Evolutionary conservation across 2,797 vertebrate genomes (phyloP), one percentile per base, ranked within the genome.

Genomic region (Gambelia wislizenii): DNA sequence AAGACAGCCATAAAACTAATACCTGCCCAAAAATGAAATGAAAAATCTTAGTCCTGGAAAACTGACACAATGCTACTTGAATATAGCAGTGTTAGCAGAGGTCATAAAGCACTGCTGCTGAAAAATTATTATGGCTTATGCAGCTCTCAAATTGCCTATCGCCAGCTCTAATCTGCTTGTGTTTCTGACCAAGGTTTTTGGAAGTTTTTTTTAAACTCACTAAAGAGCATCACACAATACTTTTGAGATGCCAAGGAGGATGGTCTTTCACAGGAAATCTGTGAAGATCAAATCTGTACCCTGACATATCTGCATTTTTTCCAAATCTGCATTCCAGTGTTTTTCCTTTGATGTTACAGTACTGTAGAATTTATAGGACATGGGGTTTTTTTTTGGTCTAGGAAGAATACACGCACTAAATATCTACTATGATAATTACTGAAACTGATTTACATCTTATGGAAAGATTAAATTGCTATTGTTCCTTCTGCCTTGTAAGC

Each of bases 391-490:
- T 42, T 83, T 47, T 69, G 39, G 47, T 85, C 90, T 88, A 95
- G 93, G 87, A 93, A 96, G 91, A 94, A 95, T 93, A 94, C 93
- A 94, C 8, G 88, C 94, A 85, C 92, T 92, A 95, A 89, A 87
- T 85, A 93, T 94, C 93, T 95, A 94, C 92, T 96, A 93, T 96
- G 95, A 75, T 96, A 96, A 96, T 96, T 96, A 90, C 91, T 96
- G 93, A 93, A 94, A 92, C 93, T 91, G 92, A 96, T 96, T 95
- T 95, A 91, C 95, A 96, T 96, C 89, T 95, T 84, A 75, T 94
- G 93, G 87, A 95, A 93, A 93, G 94, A 95, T 95, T 93, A 95
- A 90, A 70, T 2, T 0, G 87, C 87, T 49, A 75, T 89, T 69
- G 86, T 88, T 88, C 70, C 85, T 22, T 70, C 88, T 0, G 87